phyloP scores from a whole-genome alignment of 2,888 invertebrate genomes.

The Eupeodes luniger region DNA sequence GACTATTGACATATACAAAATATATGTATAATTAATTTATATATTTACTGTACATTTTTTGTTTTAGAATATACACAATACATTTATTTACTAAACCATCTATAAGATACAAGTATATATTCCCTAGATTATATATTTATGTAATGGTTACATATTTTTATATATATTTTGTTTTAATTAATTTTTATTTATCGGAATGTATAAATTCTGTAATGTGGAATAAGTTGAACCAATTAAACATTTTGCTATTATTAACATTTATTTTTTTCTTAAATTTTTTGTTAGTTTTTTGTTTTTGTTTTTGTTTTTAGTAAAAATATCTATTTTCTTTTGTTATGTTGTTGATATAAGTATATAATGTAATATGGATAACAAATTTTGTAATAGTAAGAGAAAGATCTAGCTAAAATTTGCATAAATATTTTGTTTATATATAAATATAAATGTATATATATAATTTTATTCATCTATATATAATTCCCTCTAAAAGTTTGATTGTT shows the following conservation, averaged over 20 bases:
- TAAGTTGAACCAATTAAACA: constrained; percentile 73
- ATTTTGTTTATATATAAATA: constrained; percentile 74
- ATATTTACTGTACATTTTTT: constrained; percentile 43
- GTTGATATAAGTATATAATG: constrained; percentile 44
- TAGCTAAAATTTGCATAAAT: constrained; percentile 76
- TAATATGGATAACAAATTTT: constrained; percentile 73
- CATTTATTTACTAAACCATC: constrained; percentile 64
- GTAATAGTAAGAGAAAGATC: constrained; percentile 75
- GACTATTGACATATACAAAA: constrained; percentile 76
- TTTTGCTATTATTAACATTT: constrained; percentile 46
- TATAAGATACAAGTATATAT: constrained; percentile 73
- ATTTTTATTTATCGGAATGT: constrained; percentile 70
- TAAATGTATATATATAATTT: constrained; percentile 69
- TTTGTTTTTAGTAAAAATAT: constrained; percentile 55
- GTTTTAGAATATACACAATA: constrained; percentile 54
- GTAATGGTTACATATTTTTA: constrained; percentile 39
- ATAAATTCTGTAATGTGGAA: constrained; percentile 76
- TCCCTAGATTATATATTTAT: constrained; percentile 64
- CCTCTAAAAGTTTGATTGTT: constrained; percentile 76
- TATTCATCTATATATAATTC: constrained; percentile 75
- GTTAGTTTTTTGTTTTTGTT: constrained; percentile 39
- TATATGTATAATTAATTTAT: constrained; percentile 65
- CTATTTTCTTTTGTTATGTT: constrained; percentile 47
- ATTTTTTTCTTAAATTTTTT: constrained; percentile 33
- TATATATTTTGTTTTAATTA: constrained; percentile 41